Percentiles rank a stretch among this genome's conserved stretches.
phyloP scores from a whole-genome alignment of 2,113 vertebrate species.

The Ciconia boyciana region DNA sequence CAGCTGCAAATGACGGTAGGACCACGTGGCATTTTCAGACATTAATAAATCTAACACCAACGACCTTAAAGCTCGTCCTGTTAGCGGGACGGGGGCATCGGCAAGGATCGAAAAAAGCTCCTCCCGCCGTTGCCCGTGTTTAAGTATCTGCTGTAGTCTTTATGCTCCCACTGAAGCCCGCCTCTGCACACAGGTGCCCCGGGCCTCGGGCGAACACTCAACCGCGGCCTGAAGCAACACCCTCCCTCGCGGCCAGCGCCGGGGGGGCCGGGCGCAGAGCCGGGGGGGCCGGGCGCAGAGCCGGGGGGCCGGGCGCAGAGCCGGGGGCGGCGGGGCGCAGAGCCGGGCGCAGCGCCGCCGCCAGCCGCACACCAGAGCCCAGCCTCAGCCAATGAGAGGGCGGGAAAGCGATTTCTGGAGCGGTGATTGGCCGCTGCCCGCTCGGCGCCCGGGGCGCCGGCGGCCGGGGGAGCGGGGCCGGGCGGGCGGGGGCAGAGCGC shows the following conservation, averaged over 20 bases:
- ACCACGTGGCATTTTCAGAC: not conserved
- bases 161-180: rapidly evolving
- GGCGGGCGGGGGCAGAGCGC: not conserved
- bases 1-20: not conserved
- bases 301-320: too few species aligned
- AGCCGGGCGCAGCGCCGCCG: not conserved
- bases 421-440: constrained; percentile 47
- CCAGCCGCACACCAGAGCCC: not conserved
- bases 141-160: rapidly evolving
- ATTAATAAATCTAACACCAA: not conserved
- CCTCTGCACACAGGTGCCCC: rapidly evolving
- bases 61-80: too few species aligned
- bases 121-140: rapidly evolving
- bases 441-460: not conserved
- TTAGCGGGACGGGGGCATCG: not conserved
- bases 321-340: too few species aligned
- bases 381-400: constrained; percentile 42
- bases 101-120: too few species aligned
- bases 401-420: constrained; percentile 40
- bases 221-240: rapidly evolving
- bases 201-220: rapidly evolving
- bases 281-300: too few species aligned
- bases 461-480: not conserved
- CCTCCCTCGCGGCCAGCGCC: too few species aligned
- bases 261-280: not conserved